Evolutionary conservation across 2,888 invertebrate genomes (phyloP).

Genomic region (Scaptomyza tumidula): DNA sequence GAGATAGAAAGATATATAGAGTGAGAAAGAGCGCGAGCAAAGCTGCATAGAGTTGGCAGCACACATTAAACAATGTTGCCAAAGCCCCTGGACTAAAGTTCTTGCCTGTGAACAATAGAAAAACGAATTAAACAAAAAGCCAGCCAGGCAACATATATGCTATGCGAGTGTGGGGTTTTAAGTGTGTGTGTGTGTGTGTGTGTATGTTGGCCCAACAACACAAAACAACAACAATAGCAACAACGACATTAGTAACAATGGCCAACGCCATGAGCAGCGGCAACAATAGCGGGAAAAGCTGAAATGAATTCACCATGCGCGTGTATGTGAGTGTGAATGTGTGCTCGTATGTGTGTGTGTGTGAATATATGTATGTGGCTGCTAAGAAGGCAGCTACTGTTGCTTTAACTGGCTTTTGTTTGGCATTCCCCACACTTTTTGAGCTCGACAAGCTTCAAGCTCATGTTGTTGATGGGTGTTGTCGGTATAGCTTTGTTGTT

Average conservation of each 20-base stretch:
- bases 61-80: constrained; percentile 69
- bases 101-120: constrained; percentile 75
- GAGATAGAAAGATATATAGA: too few relatives aligned
- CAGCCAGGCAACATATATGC: constrained; percentile 36
- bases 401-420: constrained; percentile 76
- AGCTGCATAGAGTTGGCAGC: constrained; percentile 46
- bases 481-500: constrained; percentile 26
- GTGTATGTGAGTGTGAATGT: constrained; percentile 11
- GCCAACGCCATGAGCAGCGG: constrained; percentile 58
- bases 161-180: background rate
- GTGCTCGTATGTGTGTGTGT: constrained; percentile 6
- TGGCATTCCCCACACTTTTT: constrained; percentile 16
- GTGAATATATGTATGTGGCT: constrained; percentile 19
- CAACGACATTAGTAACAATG: constrained; percentile 56
- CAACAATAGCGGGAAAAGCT: constrained; percentile 66
- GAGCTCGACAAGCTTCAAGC: background rate
- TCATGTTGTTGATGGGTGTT: constrained; percentile 35
- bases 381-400: constrained; percentile 58
- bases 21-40: background rate
- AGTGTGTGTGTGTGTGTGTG: constrained; percentile 26
- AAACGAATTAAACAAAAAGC: constrained; percentile 79
- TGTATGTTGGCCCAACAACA: constrained; percentile 21
- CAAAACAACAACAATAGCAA: constrained; percentile 36
- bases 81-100: constrained; percentile 76
- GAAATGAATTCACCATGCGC: constrained; percentile 10